phyloP scores from a whole-genome alignment of 2,888 invertebrate species.

The Stegophylla sp. region DNA sequence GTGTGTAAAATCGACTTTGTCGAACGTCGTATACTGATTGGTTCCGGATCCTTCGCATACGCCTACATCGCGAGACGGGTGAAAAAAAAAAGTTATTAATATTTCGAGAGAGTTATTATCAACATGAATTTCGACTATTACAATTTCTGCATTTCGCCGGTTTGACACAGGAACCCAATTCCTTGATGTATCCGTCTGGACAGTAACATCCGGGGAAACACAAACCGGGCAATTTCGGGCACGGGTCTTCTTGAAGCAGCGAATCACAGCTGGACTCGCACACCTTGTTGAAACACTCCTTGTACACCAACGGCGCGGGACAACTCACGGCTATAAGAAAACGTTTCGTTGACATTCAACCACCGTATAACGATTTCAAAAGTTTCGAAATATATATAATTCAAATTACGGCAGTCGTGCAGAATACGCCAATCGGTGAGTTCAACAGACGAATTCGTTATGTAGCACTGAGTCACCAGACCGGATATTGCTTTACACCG shows the following conservation, averaged over 20 bases:
- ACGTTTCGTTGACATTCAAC: neutral
- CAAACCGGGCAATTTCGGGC: constrained; percentile 72
- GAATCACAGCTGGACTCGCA: constrained; percentile 82
- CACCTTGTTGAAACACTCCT: constrained; percentile 78
- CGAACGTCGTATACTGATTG: constrained; percentile 83
- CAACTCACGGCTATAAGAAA: constrained; percentile 77
- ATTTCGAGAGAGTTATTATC: no score
- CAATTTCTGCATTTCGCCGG: constrained; percentile 80
- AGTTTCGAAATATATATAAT: no score
- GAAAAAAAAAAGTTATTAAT: neutral
- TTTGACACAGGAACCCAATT: constrained; percentile 74
- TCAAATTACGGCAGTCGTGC: constrained; percentile 74
- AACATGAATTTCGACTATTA: constrained; percentile 67
- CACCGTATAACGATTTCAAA: neutral
- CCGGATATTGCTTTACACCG: constrained; percentile 75
- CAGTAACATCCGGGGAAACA: constrained; percentile 88
- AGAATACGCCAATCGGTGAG: constrained; percentile 76
- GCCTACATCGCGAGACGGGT: constrained; percentile 66
- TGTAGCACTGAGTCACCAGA: constrained; percentile 78
- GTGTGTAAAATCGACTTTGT: constrained; percentile 79
- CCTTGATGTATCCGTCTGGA: constrained; percentile 75
- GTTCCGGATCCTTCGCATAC: constrained; percentile 79
- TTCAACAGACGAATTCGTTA: constrained; percentile 71
- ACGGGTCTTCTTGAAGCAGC: constrained; percentile 69
- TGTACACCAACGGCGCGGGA: constrained; percentile 77